Conservation (phyloP, 2,888 invertebrate species). For the Epistrophe eligans region DNA sequence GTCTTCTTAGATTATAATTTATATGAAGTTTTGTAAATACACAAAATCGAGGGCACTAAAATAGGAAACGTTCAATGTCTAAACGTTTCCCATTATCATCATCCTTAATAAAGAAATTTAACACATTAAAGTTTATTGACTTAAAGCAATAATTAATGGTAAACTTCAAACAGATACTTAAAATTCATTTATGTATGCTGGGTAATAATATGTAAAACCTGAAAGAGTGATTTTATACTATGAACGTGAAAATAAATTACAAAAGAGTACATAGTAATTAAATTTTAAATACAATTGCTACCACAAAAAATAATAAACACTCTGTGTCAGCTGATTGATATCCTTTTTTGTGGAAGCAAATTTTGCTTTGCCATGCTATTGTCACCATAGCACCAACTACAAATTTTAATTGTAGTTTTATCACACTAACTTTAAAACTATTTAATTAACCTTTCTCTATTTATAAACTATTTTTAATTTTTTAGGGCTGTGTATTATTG, state of each 20-base stretch:
- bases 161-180: slow-evolving; percentile 22
- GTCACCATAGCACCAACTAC: no score
- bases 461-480: no score
- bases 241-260: background rate
- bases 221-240: background rate
- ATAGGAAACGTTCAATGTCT: background rate
- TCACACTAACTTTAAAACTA: no score
- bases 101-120: slow-evolving; percentile 23
- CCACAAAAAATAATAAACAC: background rate
- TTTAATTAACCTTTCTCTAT: no score
- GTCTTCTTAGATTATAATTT: background rate
- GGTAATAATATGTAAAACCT: slow-evolving; percentile 2
- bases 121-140: slow-evolving; percentile 15
- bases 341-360: background rate
- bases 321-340: background rate
- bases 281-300: background rate
- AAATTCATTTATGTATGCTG: slow-evolving; percentile 6
- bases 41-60: background rate
- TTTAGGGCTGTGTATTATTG: no score
- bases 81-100: background rate
- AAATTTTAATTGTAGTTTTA: no score
- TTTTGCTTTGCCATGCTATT: background rate
- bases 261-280: background rate
- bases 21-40: background rate
- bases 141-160: slow-evolving; percentile 12